Percentiles rank a stretch among this genome's conserved stretches.
Evolutionary conservation across 2,113 vertebrate species (phyloP).

Genomic region (Mus pahari): DNA sequence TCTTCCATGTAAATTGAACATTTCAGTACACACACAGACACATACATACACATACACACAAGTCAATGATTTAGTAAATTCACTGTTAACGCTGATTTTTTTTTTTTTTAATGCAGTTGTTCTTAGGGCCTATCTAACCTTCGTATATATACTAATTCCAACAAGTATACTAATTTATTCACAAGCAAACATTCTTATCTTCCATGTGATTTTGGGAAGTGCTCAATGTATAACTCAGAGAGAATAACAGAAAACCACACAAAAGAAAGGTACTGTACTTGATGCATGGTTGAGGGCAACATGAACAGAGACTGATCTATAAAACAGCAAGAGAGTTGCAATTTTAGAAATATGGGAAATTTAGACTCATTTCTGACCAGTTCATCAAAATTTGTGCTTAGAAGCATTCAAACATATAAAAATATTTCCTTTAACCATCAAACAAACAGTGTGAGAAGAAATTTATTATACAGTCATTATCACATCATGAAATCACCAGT

Average conservation of each 20-base stretch:
- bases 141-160: background rate
- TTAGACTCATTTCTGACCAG: background rate
- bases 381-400: background rate
- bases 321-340: background rate
- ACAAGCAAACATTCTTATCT: background rate
- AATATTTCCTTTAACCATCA: background rate
- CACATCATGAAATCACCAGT: background rate
- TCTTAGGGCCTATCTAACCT: background rate
- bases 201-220: background rate
- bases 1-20: background rate
- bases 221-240: background rate
- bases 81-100: no score
- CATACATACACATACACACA: background rate
- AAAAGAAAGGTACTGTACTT: accelerated
- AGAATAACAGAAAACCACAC: background rate
- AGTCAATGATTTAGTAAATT: no score
- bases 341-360: background rate
- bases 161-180: background rate
- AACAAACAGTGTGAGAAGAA: background rate
- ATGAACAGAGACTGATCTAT: background rate
- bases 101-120: no score
- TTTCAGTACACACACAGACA: background rate
- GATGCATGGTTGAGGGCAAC: no score
- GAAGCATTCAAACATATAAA: background rate
- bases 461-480: background rate